A percentile compares a stretch with the other conserved stretches of the same genome.
phyloP scores from a whole-genome alignment of 2,888 invertebrate species.

The Oligia fasciuncula region DNA sequence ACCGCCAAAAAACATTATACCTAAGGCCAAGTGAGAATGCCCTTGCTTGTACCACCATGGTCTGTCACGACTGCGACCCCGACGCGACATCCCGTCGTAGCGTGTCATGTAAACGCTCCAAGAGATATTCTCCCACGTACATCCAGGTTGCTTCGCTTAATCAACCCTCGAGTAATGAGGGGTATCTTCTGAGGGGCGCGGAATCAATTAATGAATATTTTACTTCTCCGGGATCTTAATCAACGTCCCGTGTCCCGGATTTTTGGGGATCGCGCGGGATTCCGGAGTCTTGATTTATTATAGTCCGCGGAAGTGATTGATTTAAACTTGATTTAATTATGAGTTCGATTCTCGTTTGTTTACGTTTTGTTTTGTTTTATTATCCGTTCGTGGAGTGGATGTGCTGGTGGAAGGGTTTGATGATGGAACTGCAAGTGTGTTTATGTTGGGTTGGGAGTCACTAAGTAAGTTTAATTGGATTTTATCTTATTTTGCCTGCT shows the following conservation, averaged over 20 bases:
- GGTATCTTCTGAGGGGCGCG: constrained; percentile 82
- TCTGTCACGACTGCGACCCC: background rate
- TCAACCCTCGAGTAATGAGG: constrained; percentile 88
- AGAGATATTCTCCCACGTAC: constrained; percentile 78
- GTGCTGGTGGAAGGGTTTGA: background rate
- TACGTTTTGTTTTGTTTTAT: constrained; percentile 57
- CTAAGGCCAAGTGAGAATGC: no score
- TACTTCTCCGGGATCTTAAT: constrained; percentile 85
- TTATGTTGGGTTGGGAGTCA: constrained; percentile 13
- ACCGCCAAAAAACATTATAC: background rate
- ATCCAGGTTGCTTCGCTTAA: constrained; percentile 85
- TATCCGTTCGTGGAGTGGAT: constrained; percentile 39
- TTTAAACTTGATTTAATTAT: constrained; percentile 79
- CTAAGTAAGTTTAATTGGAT: constrained; percentile 22
- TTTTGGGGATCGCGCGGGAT: constrained; percentile 83
- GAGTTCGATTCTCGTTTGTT: constrained; percentile 70
- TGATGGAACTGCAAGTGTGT: constrained; percentile 21
- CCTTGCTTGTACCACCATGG: background rate
- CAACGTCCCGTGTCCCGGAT: constrained; percentile 86
- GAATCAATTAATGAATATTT: constrained; percentile 90
- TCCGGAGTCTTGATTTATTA: constrained; percentile 81
- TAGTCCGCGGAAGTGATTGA: constrained; percentile 78
- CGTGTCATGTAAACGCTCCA: constrained; percentile 65
- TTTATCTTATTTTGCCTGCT: background rate
- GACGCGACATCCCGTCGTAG: constrained; percentile 48